phyloP scores from a whole-genome alignment of 1,140 invertebrate species.

The Mamestra configurata region DNA sequence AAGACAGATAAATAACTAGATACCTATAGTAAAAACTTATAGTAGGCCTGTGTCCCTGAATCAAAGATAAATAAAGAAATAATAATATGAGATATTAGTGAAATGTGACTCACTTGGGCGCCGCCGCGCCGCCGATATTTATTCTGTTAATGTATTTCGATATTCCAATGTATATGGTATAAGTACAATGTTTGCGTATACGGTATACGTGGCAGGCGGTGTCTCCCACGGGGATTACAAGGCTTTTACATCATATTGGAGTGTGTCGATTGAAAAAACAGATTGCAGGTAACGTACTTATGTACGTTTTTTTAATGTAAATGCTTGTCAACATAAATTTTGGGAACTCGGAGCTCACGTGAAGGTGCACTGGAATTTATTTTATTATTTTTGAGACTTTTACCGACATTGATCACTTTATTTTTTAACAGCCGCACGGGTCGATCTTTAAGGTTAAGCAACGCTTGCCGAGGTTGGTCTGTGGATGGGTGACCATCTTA shows the following conservation, averaged over 20 bases:
- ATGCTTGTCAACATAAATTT: no score
- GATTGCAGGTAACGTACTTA: neutral
- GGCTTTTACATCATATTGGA: constrained; percentile 14
- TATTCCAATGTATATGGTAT: constrained; percentile 12
- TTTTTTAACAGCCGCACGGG: no score
- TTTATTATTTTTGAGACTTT: no score
- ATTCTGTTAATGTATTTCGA: constrained; percentile 52
- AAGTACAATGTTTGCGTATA: neutral
- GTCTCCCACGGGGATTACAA: constrained; percentile 1
- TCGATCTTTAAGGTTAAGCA: no score
- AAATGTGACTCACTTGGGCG: constrained; percentile 27
- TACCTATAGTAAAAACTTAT: neutral
- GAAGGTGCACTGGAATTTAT: no score
- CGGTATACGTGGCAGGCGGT: neutral
- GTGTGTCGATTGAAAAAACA: neutral
- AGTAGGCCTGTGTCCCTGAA: constrained; percentile 2
- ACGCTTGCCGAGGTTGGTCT: no score
- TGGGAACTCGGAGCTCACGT: no score
- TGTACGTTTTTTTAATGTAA: neutral
- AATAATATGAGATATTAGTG: constrained; percentile 37
- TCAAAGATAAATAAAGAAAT: constrained; percentile 49
- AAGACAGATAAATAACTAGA: no score
- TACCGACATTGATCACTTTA: no score
- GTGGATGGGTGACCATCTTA: no score
- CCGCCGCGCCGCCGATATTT: constrained; percentile 32